Percentiles rank a stretch among this genome's conserved stretches.
Conservation (phyloP, 2,113 vertebrate species). For the Potamarius usumacintae region DNA sequence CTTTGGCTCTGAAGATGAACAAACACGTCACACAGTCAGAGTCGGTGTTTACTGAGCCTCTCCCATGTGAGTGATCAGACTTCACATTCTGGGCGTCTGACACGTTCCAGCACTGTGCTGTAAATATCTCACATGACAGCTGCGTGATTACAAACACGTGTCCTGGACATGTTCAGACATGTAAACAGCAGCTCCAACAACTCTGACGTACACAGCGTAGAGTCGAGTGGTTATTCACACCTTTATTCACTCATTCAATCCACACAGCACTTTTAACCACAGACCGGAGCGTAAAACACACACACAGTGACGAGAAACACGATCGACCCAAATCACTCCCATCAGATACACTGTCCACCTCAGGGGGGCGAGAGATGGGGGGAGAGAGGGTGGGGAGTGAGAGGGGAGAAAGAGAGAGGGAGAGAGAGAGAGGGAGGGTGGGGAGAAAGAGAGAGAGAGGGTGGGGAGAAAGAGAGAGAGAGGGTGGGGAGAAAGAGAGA, state of each 20-base stretch:
- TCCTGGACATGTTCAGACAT: background rate
- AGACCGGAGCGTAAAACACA: background rate
- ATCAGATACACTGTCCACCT: no score
- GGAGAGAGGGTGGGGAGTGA: no score
- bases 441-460: no score
- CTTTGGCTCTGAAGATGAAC: background rate
- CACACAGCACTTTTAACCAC: background rate
- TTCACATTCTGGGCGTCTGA: background rate
- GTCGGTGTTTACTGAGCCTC: background rate
- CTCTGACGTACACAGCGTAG: background rate
- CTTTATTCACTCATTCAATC: background rate
- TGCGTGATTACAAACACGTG: background rate
- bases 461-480: no score
- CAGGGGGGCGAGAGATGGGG: no score
- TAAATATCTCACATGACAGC: background rate
- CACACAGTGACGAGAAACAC: no score
- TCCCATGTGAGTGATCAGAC: background rate
- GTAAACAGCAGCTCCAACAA: background rate
- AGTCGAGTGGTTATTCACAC: background rate
- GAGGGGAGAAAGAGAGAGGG: background rate
- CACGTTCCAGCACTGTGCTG: background rate
- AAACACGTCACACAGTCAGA: background rate
- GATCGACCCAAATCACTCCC: no score
- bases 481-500: no score
- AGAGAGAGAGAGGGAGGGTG: no score